Evolutionary conservation across 2,888 invertebrate species (phyloP).

Genomic region (Tinea semifulvella): DNA sequence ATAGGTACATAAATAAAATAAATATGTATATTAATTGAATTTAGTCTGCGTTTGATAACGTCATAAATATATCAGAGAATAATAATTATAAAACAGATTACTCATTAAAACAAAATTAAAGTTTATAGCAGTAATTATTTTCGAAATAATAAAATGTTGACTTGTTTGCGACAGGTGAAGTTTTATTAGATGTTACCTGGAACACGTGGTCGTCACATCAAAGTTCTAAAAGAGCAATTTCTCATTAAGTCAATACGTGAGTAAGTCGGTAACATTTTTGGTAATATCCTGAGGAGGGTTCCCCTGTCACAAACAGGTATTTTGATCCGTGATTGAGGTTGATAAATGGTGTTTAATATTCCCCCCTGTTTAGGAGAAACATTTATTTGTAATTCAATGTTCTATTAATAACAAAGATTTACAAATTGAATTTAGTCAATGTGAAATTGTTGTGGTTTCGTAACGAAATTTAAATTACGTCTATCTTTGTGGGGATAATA

Average conservation of each 20-base stretch:
- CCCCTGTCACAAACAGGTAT: slow-evolving; percentile 17
- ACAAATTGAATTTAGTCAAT: slow-evolving; percentile 4
- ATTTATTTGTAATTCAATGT: slow-evolving; percentile 7
- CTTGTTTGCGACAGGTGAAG: slow-evolving; percentile 21
- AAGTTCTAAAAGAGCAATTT: slow-evolving; percentile 5
- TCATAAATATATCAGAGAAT: too few relatives aligned
- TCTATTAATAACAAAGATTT: slow-evolving; percentile 7
- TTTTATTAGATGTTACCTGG: slow-evolving; percentile 14
- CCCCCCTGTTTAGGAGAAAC: slow-evolving; percentile 1
- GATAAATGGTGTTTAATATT: slow-evolving; percentile 14
- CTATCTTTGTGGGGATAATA: too few relatives aligned
- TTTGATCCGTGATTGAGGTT: slow-evolving; percentile 14
- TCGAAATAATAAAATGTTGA: too few relatives aligned
- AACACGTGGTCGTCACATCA: slow-evolving; percentile 8
- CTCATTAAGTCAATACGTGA: slow-evolving; percentile 17
- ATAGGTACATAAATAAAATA: too few relatives aligned
- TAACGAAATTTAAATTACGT: slow-evolving; percentile 1
- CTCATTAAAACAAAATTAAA: too few relatives aligned
- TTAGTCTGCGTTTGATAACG: too few relatives aligned
- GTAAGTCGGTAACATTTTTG: slow-evolving; percentile 42
- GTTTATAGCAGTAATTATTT: too few relatives aligned
- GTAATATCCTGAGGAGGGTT: slow-evolving; percentile 45
- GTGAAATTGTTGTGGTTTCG: background rate
- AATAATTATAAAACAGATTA: too few relatives aligned
- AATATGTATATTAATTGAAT: too few relatives aligned